Evolutionary conservation across 1,140 invertebrate genomes (phyloP), one percentile per base, ranked within the genome.

Genomic region (Calosoma granatense): DNA sequence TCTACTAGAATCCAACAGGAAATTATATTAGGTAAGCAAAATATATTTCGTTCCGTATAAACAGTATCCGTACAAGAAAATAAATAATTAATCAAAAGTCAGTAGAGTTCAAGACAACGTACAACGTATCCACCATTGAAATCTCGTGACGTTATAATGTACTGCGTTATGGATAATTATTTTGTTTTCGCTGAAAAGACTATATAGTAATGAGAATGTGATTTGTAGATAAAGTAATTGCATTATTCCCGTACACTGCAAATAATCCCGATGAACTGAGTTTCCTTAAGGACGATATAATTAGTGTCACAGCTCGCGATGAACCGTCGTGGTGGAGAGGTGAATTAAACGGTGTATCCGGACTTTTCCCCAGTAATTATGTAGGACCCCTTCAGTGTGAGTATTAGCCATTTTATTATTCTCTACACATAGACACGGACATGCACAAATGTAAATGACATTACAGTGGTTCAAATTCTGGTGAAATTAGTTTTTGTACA

Each of bases 281-380:
- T 62, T 97, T 97, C 70, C 85, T 91, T 56, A 94, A 95, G 72
- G 93, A 93, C 67, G 91, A 94, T 65, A 88, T 96, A 51, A 96
- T 98, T 56, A 87, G 85, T 41, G 86, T 98, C 11, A 79, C 96
- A 9, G 87, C 88, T 54, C 86, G 94, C 63, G 92, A 95, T 60
- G 94, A 97, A 69, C 84, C 88, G 39, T 86, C 92, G 55, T 98
- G 95, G 95, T 98, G 95, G 94, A 86, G 86, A 70, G 95, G 95
- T 39, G 90, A 94, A 76, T 76, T 93, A 3, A 88, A 92, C 60
- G 92, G 91, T 12, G 78, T 84, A 55, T 85, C 86, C 2, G 92
- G 92, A 14, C 77, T 95, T 22, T 96, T 96, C 71, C 92, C 92
- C 20, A 92, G 90, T 73, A 95, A 94, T 74, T 95, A 94, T 74